Evolutionary conservation across 92 coral and sea anemone genomes (phyloP).

Genomic region (Umimayanthus chanpuru): DNA sequence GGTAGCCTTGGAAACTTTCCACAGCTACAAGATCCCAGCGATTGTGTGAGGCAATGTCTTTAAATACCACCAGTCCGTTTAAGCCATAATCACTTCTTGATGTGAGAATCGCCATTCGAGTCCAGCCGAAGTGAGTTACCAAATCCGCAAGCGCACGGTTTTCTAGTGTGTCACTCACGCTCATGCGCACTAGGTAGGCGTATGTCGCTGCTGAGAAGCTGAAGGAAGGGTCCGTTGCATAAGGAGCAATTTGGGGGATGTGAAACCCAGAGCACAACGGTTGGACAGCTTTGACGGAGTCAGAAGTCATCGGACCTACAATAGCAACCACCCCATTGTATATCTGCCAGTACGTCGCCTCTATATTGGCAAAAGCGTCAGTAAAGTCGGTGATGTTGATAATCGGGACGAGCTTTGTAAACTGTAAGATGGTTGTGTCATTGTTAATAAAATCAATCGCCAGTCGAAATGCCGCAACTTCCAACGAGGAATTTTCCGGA

Average conservation of each 20-base stretch:
- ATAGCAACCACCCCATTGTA: constrained; percentile 71
- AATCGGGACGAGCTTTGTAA: constrained; percentile 60
- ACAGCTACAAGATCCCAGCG: constrained; percentile 79
- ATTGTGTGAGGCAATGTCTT: constrained; percentile 79
- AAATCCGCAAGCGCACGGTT: constrained; percentile 74
- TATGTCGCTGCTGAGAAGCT: constrained; percentile 66
- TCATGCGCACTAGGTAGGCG: constrained; percentile 81
- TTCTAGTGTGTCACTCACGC: constrained; percentile 73
- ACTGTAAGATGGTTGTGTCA: constrained; percentile 65
- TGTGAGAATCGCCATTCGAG: constrained; percentile 77
- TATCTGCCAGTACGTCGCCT: constrained; percentile 81
- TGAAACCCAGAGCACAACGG: constrained; percentile 78
- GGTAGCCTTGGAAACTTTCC: constrained; percentile 75
- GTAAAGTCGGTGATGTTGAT: constrained; percentile 67
- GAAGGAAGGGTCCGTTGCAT: constrained; percentile 85
- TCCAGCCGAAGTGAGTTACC: constrained; percentile 79
- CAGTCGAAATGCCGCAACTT: constrained; percentile 68
- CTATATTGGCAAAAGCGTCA: constrained; percentile 70
- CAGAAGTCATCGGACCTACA: constrained; percentile 77
- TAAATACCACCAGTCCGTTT: constrained; percentile 71
- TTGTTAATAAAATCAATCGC: constrained; percentile 79
- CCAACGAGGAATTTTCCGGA: constrained; percentile 42
- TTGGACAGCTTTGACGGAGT: constrained; percentile 69
- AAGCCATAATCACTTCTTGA: constrained; percentile 82
- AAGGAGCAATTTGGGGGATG: constrained; percentile 80